Percentiles rank a stretch among this genome's conserved stretches.
phyloP scores from a whole-genome alignment of 2,888 invertebrate species.

The Blastobasis lacticolella region DNA sequence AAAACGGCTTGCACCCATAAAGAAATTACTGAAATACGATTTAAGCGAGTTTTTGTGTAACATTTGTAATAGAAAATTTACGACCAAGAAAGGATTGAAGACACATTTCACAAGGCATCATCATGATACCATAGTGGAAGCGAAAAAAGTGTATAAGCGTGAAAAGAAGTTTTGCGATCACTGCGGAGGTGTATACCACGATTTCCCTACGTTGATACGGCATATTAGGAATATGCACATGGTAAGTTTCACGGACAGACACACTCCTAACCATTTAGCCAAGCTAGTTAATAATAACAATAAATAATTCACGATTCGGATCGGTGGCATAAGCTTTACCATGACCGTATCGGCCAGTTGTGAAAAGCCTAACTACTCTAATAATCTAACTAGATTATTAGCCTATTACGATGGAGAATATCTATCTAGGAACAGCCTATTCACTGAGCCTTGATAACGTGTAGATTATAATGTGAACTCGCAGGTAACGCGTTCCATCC shows the following conservation, averaged over 20 bases:
- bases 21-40: constrained; percentile 1
- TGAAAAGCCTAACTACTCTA: no score
- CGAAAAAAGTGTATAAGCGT: not conserved
- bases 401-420: no score
- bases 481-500: no score
- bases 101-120: constrained; percentile 36
- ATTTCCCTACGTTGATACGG: constrained; percentile 20
- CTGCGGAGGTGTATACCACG: constrained; percentile 29
- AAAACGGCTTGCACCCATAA: not conserved
- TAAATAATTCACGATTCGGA: no score
- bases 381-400: no score
- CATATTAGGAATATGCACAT: constrained; percentile 31
- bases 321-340: no score
- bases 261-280: no score
- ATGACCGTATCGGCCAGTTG: no score
- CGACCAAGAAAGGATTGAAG: constrained; percentile 17
- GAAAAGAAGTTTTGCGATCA: constrained; percentile 24
- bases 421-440: no score
- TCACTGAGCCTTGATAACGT: no score
- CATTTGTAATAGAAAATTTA: constrained; percentile 37
- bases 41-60: constrained; percentile 27
- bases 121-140: constrained; percentile 22
- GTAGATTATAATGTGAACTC: no score
- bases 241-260: not conserved
- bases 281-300: no score